These are phyloP conservation scores for Coptodon rendalli DNA, from an alignment of 2,113 vertebrate genomes.

Conservation along the genomic window DNA sequence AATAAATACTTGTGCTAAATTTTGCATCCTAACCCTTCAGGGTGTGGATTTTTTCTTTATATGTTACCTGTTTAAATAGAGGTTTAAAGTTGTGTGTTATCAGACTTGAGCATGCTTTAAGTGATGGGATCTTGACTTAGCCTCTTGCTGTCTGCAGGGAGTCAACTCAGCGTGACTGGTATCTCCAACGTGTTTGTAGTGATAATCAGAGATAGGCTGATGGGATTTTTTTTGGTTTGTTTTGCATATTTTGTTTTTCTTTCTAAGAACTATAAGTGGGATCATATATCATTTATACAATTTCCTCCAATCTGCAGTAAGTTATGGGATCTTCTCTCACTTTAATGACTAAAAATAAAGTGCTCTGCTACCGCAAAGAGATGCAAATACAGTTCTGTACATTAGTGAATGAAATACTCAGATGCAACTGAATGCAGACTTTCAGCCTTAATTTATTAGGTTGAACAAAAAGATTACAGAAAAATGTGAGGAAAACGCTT, in stretches of 20 bases:
- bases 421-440: neutral
- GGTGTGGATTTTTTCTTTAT: neutral
- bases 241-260: neutral
- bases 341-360: neutral
- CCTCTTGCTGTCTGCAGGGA: neutral
- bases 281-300: neutral
- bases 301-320: neutral
- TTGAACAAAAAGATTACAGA: neutral
- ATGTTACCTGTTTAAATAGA: neutral
- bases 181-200: neutral
- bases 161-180: neutral
- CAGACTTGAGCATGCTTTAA: neutral
- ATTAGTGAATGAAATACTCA: neutral
- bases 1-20: neutral
- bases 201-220: neutral
- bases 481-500: neutral
- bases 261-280: neutral
- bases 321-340: neutral
- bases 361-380: neutral
- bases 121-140: neutral
- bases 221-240: neutral
- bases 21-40: neutral
- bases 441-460: neutral
- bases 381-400: neutral
- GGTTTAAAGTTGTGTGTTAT: neutral